These are phyloP conservation scores for Arctia plantaginis DNA, from an alignment of 2,888 invertebrate genomes.

Conservation along the genomic window DNA sequence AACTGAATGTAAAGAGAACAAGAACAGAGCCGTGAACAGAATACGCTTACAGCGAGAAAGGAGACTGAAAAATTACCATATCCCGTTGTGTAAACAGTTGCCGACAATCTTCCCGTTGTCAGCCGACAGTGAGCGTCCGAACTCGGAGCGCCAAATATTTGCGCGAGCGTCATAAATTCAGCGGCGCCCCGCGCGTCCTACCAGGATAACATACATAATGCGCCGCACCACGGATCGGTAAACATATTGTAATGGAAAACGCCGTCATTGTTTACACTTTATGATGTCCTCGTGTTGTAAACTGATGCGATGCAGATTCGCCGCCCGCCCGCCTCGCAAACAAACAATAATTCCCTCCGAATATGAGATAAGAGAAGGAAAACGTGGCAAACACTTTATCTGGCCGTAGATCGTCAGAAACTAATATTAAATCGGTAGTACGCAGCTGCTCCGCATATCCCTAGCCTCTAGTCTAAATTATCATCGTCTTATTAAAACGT, in stretches of 20 bases:
- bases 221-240: slow-evolving; percentile 84
- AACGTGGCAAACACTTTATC: slow-evolving; percentile 44
- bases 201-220: slow-evolving; percentile 86
- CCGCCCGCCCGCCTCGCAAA: slow-evolving; percentile 60
- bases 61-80: slow-evolving; percentile 82
- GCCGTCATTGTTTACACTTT: slow-evolving; percentile 85
- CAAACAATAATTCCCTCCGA: slow-evolving; percentile 58
- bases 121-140: slow-evolving; percentile 79
- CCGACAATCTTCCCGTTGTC: slow-evolving; percentile 85
- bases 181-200: slow-evolving; percentile 78
- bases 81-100: slow-evolving; percentile 78
- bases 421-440: slow-evolving; percentile 47
- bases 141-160: slow-evolving; percentile 85
- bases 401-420: slow-evolving; percentile 43
- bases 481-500: slow-evolving; percentile 71
- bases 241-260: slow-evolving; percentile 87
- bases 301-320: slow-evolving; percentile 74
- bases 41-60: slow-evolving; percentile 66
- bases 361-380: slow-evolving; percentile 44
- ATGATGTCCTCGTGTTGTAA: slow-evolving; percentile 83
- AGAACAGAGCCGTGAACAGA: slow-evolving; percentile 67
- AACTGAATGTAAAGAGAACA: slow-evolving; percentile 62
- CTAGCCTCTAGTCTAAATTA: slow-evolving; percentile 60
- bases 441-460: slow-evolving; percentile 49
- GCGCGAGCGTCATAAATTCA: slow-evolving; percentile 84